These are phyloP conservation scores for Trinorchestia longiramus DNA, from an alignment of 1,140 invertebrate species.

Conservation along the genomic window DNA sequence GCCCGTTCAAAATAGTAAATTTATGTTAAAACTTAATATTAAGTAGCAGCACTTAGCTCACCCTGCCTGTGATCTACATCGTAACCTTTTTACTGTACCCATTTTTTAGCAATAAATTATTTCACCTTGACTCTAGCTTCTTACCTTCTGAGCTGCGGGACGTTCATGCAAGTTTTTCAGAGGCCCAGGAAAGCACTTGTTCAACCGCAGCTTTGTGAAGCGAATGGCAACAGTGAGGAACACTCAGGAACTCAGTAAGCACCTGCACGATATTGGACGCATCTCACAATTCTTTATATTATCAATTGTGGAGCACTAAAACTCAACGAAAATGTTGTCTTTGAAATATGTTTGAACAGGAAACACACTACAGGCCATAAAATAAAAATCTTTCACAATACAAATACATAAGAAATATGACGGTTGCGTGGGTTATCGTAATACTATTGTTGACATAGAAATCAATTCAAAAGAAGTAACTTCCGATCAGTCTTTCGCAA, in stretches of 20 bases:
- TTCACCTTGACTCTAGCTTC: neutral
- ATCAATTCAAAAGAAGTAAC: too few relatives aligned
- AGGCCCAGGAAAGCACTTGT: neutral
- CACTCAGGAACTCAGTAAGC: neutral
- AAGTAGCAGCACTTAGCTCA: neutral
- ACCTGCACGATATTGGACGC: neutral
- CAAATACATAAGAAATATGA: neutral
- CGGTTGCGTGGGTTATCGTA: too few relatives aligned
- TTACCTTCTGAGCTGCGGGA: neutral
- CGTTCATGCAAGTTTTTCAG: neutral
- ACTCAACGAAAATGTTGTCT: neutral
- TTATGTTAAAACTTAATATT: neutral
- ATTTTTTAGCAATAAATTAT: neutral
- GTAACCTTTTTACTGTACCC: neutral
- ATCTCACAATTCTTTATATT: neutral
- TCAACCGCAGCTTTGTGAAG: neutral
- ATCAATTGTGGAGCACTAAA: neutral
- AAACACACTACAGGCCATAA: neutral
- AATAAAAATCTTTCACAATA: neutral
- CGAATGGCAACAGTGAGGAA: neutral
- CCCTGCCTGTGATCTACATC: neutral
- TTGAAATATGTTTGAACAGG: neutral
- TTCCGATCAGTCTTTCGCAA: too few relatives aligned
- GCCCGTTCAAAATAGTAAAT: neutral
- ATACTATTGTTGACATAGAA: too few relatives aligned